Conservation (phyloP, 1,140 invertebrate genomes). For the Andrena cerasifolii region DNA sequence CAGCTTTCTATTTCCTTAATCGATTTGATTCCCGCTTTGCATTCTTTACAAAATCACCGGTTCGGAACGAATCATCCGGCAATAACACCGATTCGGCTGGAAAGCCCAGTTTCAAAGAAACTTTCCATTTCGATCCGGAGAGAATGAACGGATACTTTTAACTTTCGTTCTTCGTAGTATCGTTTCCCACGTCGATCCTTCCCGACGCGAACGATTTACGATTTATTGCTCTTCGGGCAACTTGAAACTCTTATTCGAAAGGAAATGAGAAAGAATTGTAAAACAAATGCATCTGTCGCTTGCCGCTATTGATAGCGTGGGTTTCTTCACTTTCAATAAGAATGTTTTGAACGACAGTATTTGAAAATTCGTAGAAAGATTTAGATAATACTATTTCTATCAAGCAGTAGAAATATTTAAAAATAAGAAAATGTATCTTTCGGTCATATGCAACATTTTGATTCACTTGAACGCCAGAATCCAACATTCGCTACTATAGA, state of each 20-base stretch:
- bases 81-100: constrained; percentile 28
- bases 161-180: constrained; percentile 6
- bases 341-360: no score
- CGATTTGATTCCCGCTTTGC: constrained; percentile 17
- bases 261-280: neutral
- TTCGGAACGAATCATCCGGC: constrained; percentile 35
- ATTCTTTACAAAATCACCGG: constrained; percentile 4
- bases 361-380: no score
- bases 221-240: neutral
- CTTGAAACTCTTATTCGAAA: neutral
- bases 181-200: neutral
- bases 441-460: no score
- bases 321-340: no score
- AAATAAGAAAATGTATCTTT: no score
- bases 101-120: constrained; percentile 1
- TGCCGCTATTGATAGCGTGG: no score
- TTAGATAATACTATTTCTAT: no score
- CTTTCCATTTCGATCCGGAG: constrained; percentile 16
- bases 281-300: no score
- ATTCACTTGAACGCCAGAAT: no score
- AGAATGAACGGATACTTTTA: neutral
- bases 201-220: neutral
- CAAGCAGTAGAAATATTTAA: no score
- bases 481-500: no score
- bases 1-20: constrained; percentile 36